These are phyloP conservation scores for Pantala flavescens DNA, from an alignment of 1,140 invertebrate species.

Conservation along the genomic window DNA sequence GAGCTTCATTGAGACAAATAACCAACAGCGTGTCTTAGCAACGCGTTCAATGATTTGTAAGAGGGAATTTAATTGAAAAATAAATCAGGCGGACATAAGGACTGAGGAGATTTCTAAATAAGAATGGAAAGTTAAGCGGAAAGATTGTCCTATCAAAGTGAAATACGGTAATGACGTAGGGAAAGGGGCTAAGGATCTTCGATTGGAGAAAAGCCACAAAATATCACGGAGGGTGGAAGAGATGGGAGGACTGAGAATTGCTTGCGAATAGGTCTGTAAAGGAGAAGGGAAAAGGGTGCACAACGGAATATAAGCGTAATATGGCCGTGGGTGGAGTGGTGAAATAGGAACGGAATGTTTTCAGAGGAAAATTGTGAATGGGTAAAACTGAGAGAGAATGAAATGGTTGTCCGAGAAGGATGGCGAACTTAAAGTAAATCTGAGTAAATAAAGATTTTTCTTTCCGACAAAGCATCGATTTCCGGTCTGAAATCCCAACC, in stretches of 20 bases:
- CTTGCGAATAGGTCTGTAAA: not conserved
- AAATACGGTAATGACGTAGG: constrained; percentile 1
- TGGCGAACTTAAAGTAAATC: not conserved
- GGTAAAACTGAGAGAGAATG: not conserved
- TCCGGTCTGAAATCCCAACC: not conserved
- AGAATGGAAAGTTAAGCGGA: not conserved
- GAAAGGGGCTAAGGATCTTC: not conserved
- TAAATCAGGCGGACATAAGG: not conserved
- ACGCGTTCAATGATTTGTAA: not conserved
- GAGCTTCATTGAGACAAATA: no score
- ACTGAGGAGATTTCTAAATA: not conserved
- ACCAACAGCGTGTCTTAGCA: not conserved
- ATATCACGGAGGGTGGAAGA: not conserved
- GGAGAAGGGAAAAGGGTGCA: not conserved
- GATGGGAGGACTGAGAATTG: not conserved
- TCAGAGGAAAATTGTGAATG: not conserved
- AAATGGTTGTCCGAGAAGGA: not conserved
- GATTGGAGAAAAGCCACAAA: no score
- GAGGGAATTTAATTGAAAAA: not conserved
- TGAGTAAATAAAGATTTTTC: not conserved
- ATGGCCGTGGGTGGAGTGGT: not conserved
- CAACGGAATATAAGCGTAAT: not conserved
- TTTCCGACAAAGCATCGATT: not conserved
- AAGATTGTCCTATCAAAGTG: constrained; percentile 2
- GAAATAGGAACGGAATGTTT: not conserved